Percentiles rank a stretch among this genome's conserved stretches.
These are phyloP conservation scores for Acyrthosiphon pisum DNA, from an alignment of 1,140 invertebrate genomes.

Conservation along the genomic window DNA sequence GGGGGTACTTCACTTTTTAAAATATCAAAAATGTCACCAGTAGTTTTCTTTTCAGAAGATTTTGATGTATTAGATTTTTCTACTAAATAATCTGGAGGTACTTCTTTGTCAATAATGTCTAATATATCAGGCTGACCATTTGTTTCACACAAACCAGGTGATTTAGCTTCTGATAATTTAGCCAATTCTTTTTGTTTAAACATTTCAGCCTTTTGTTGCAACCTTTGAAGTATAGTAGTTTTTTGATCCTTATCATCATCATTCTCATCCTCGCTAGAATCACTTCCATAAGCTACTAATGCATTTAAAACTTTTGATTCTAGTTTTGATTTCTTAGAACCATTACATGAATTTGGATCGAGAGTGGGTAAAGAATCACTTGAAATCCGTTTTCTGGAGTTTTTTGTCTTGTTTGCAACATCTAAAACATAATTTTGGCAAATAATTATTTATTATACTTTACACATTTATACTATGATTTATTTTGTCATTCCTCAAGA, in stretches of 20 bases:
- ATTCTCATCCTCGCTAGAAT: slow-evolving; percentile 50
- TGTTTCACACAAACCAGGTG: not conserved
- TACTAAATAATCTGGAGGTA: slow-evolving; percentile 42
- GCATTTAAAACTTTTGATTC: slow-evolving; percentile 44
- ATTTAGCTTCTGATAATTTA: not conserved
- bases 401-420: not conserved
- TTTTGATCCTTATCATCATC: slow-evolving; percentile 33
- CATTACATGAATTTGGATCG: slow-evolving; percentile 18
- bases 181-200: slow-evolving; percentile 41
- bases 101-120: slow-evolving; percentile 44
- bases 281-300: slow-evolving; percentile 53
- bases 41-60: slow-evolving; percentile 9
- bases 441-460: not conserved
- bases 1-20: slow-evolving; percentile 50
- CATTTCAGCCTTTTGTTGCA: slow-evolving; percentile 52
- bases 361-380: slow-evolving; percentile 24
- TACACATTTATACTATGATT: not conserved
- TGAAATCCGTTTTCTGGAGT: slow-evolving; percentile 37
- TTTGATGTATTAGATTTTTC: slow-evolving; percentile 9
- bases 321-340: slow-evolving; percentile 37
- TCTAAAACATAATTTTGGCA: slow-evolving; percentile 26
- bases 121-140: slow-evolving; percentile 23
- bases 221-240: slow-evolving; percentile 40
- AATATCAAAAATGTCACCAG: slow-evolving; percentile 42
- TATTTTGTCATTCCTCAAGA: not conserved